These are phyloP conservation scores for Haliclystus octoradiatus DNA, from an alignment of 30 jellyfish, hydroid and myxozoan genomes.

Conservation along the genomic window DNA sequence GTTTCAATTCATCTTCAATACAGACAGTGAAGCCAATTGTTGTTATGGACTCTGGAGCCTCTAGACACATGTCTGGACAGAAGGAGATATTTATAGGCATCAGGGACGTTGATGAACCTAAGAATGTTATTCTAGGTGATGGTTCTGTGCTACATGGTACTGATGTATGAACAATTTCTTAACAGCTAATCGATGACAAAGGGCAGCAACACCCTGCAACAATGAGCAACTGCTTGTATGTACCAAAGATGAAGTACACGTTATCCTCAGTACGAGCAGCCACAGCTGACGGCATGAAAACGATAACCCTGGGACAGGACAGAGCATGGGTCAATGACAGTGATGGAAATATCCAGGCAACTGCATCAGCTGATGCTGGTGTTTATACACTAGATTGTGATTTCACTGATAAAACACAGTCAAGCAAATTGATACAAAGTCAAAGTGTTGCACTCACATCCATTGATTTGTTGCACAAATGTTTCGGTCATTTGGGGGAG, in stretches of 20 bases:
- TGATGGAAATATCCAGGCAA: not conserved
- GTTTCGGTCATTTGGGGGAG: conserved; percentile 4
- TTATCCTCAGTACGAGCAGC: not conserved
- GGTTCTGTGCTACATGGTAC: not conserved
- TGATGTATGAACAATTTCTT: not conserved
- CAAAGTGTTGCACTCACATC: not conserved
- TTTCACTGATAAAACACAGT: not conserved
- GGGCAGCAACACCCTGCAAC: not conserved
- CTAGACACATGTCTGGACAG: conserved; percentile 3
- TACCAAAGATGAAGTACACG: not conserved
- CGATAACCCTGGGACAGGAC: not conserved
- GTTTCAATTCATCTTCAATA: not conserved
- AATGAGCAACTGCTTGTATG: not conserved
- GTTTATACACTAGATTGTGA: not conserved
- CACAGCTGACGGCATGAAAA: not conserved
- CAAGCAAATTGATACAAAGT: not conserved
- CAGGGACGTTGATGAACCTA: not conserved
- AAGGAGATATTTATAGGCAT: not conserved
- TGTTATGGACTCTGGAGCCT: conserved; percentile 5
- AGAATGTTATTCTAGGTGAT: conserved; percentile 2
- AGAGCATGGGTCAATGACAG: not conserved
- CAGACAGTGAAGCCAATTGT: not conserved
- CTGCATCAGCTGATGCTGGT: not conserved
- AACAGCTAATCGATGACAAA: not conserved
- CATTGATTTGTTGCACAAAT: not conserved